These are phyloP conservation scores for Eudorcas thomsonii DNA, from an alignment of 2,113 vertebrate genomes.

Conservation along the genomic window DNA sequence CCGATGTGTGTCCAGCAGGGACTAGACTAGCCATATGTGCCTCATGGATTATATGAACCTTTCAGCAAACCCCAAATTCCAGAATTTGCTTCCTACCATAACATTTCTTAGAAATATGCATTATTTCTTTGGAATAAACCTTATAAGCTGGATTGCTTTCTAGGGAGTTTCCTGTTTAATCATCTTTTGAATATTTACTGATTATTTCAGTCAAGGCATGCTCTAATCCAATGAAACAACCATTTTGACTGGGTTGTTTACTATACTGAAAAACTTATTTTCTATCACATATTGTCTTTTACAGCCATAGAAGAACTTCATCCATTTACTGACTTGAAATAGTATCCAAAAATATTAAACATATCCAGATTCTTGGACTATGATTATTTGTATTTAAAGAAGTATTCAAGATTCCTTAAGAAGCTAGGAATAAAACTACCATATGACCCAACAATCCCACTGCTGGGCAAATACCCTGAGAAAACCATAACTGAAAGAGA, in stretches of 20 bases:
- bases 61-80: constrained; percentile 2
- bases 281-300: not conserved
- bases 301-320: not conserved
- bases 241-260: not conserved
- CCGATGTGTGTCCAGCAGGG: not conserved
- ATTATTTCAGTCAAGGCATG: not conserved
- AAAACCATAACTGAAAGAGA: not conserved
- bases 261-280: not conserved
- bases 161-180: not conserved
- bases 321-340: not conserved
- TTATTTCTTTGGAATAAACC: not conserved
- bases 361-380: not conserved
- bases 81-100: not conserved
- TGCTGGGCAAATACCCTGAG: not conserved
- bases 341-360: not conserved
- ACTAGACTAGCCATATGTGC: not conserved
- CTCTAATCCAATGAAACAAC: not conserved
- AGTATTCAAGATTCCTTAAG: not conserved
- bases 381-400: not conserved
- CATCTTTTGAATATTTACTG: constrained; percentile 8
- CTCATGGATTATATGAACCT: not conserved
- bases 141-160: not conserved
- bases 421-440: not conserved
- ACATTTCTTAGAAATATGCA: not conserved
- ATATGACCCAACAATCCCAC: not conserved